A percentile compares a stretch with the other conserved stretches of the same genome.
Evolutionary conservation across 2,888 invertebrate genomes (phyloP).

Genomic region (Parasteatoda lunata): DNA sequence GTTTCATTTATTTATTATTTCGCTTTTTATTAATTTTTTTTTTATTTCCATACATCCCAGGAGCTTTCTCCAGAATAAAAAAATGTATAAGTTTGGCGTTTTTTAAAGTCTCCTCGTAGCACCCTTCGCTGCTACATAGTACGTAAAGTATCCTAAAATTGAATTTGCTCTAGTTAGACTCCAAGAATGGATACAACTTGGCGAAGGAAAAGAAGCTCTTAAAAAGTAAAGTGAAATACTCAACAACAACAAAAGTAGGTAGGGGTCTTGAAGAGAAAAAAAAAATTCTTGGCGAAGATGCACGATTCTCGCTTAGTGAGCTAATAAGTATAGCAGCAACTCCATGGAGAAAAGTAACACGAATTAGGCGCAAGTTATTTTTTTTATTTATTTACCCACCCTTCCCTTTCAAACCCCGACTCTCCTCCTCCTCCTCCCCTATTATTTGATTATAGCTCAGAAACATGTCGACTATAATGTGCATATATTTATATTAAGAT

Average conservation of each 20-base stretch:
- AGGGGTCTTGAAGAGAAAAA: neutral
- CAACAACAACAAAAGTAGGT: constrained; percentile 13
- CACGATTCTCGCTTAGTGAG: constrained; percentile 6
- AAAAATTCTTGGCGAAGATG: neutral
- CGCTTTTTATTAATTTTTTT: neutral
- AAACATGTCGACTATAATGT: constrained; percentile 29
- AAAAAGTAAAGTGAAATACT: constrained; percentile 30
- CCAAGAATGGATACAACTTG: constrained; percentile 28
- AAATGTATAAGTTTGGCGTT: neutral
- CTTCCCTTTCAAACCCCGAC: neutral
- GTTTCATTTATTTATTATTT: neutral
- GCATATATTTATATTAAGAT: constrained; percentile 41
- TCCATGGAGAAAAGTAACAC: constrained; percentile 34
- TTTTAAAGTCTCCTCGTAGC: neutral
- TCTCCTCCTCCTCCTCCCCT: neutral
- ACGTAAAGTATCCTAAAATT: constrained; percentile 30
- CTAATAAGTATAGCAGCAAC: constrained; percentile 52
- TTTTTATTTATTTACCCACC: neutral
- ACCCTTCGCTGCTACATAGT: neutral
- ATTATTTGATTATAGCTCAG: constrained; percentile 63
- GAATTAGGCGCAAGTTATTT: constrained; percentile 43
- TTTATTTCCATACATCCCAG: neutral
- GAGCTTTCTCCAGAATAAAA: neutral
- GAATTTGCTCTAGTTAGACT: constrained; percentile 55
- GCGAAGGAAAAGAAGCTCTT: constrained; percentile 23